Conservation (phyloP, 2,113 vertebrate genomes). For the Turdus rufiventris region DNA sequence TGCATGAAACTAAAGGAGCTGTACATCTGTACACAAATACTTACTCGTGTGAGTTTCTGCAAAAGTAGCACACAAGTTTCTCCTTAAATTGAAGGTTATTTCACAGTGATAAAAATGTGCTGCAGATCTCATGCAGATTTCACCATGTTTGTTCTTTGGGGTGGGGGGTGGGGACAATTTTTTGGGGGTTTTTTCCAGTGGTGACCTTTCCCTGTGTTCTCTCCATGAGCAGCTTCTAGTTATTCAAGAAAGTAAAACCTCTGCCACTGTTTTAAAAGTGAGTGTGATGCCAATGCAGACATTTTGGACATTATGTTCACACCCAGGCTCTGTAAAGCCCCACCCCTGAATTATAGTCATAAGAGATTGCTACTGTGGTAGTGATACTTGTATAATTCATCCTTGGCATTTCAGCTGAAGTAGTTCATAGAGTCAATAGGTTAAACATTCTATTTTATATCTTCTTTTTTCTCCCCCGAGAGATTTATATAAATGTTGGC, state of each 20-base stretch:
- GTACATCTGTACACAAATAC: not conserved
- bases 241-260: not conserved
- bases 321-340: not conserved
- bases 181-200: not conserved
- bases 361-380: not conserved
- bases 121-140: not conserved
- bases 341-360: not conserved
- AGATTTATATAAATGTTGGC: constrained; percentile 12
- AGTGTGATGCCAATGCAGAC: not conserved
- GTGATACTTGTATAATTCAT: not conserved
- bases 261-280: not conserved
- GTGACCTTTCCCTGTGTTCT: not conserved
- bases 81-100: not conserved
- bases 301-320: not conserved
- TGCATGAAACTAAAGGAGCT: not conserved
- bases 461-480: not conserved
- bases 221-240: not conserved
- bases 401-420: constrained; percentile 21
- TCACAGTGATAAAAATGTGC: not conserved
- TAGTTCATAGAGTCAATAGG: constrained; percentile 15
- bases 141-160: not conserved
- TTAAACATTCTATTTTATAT: not conserved
- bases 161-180: not conserved
- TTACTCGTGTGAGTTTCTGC: not conserved
- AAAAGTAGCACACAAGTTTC: not conserved